Evolutionary conservation across 2,113 vertebrate genomes (phyloP), one percentile per base, ranked within the genome.

Genomic region (Dolichotis patagonum): DNA sequence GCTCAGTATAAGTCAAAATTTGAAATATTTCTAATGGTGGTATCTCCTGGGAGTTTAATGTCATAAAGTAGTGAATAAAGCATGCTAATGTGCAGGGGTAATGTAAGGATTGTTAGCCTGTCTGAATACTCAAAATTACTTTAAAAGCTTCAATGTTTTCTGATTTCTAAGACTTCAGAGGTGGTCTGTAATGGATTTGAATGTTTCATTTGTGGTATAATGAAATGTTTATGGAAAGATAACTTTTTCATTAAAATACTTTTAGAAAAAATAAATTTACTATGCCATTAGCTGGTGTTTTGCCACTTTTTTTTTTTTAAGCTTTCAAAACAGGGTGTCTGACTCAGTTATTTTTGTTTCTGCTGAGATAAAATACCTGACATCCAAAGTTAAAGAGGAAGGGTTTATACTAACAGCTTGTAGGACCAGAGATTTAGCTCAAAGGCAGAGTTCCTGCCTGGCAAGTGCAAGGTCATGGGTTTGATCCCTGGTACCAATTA

Each of bases 161-260:
- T 94, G 75, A 60, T 90, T 96, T 94, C 90, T 86, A 95, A 95
- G 69, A 87, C 5, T 71, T 92, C 86, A 67, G 62, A 73, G 94
- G 97, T 98, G 96, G 92, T 98, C 97, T 98, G 97, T 98, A 98
- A 98, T 98, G 98, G 97, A 98, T 98, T 97, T 60, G 94, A 90
- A 97, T 96, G 86, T 98, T 98, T 63, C 81, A 97, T 98, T 98
- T 99, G 98, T 98, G 98, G 98, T 96, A 98, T 97, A 98, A 98
- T 97, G 97, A 98, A 98, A 96, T 97, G 98, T 98, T 90, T 91
- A 22, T 92, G 97, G 97, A 98, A 97, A 97, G 96, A 98, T 92
- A 93, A 97, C 90, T 97, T 98, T 97, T 80, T 46, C 94, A 94
- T 95, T 92, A 97, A 81, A 96, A 77, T 95, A 97, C 97, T 98